Evolutionary conservation across 30 jellyfish, hydroid and myxozoan species (phyloP).

Genomic region (Phacellophora camtschatica): DNA sequence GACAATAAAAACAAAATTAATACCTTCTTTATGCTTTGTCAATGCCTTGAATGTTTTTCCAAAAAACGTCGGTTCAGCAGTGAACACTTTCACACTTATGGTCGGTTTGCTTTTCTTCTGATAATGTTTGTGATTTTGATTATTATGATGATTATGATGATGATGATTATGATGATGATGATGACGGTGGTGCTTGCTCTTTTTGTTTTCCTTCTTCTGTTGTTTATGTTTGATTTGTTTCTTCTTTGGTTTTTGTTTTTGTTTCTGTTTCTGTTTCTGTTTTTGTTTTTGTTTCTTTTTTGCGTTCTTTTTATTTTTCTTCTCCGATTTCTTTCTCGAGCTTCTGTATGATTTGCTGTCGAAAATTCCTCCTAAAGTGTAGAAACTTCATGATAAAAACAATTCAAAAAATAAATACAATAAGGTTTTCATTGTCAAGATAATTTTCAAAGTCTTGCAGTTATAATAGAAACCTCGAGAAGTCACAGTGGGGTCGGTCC

Average conservation of each 20-base stretch:
- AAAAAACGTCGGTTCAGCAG: conserved; percentile 32
- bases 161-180: conserved; percentile 6
- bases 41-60: conserved; percentile 48
- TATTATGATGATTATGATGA: conserved; percentile 13
- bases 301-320: conserved; percentile 34
- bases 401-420: too few relatives aligned
- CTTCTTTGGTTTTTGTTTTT: conserved; percentile 11
- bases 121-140: conserved; percentile 14
- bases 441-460: too few relatives aligned
- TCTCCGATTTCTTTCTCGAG: conserved; percentile 13
- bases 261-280: background rate
- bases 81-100: conserved; percentile 3
- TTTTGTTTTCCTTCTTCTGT: background rate
- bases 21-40: conserved; percentile 36
- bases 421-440: too few relatives aligned
- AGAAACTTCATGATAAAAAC: too few relatives aligned
- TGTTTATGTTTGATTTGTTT: background rate
- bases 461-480: too few relatives aligned
- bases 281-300: conserved; percentile 26
- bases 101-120: conserved; percentile 58
- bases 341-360: conserved; percentile 49
- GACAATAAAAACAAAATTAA: too few relatives aligned
- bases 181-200: background rate
- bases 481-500: too few relatives aligned
- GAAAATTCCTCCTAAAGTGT: conserved; percentile 44